Conservation (phyloP, 2,113 vertebrate species). For the Mola mola region DNA sequence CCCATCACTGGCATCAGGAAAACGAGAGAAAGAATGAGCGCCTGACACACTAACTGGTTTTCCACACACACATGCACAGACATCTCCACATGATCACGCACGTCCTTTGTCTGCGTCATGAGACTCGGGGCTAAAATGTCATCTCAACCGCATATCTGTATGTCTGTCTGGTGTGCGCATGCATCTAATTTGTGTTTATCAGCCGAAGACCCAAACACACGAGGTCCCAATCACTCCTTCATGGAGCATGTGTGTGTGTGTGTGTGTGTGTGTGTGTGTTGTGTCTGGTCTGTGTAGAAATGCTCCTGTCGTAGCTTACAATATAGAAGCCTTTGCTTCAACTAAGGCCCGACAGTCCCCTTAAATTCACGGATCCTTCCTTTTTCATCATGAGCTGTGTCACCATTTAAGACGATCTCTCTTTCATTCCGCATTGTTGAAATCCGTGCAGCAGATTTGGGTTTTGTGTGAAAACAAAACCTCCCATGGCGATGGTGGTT, state of each 20-base stretch:
- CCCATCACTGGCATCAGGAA: background rate
- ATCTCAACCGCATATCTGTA: constrained; percentile 29
- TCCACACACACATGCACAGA: constrained; percentile 4
- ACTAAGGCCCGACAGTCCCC: too few species aligned
- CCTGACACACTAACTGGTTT: constrained; percentile 16
- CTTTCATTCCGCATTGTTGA: too few species aligned
- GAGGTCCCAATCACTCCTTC: background rate
- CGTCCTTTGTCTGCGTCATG: constrained; percentile 34
- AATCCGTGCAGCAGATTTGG: too few species aligned
- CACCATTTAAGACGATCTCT: too few species aligned
- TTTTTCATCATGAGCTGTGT: too few species aligned
- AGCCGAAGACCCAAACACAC: constrained; percentile 12
- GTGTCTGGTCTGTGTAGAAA: constrained; percentile 14
- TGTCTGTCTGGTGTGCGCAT: constrained; percentile 47
- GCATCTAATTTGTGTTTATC: constrained; percentile 46
- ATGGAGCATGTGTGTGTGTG: constrained; percentile 15
- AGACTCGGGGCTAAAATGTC: constrained; percentile 32
- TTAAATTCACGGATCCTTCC: too few species aligned
- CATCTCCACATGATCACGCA: background rate
- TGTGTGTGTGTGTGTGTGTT: constrained; percentile 11
- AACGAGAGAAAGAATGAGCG: background rate
- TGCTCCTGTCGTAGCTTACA: background rate
- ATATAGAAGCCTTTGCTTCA: background rate
- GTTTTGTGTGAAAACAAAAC: too few species aligned
- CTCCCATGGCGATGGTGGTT: too few species aligned